Base-by-base conservation (phyloP, 2,888 invertebrate species). In the Ecliptopera silaceata region DNA sequence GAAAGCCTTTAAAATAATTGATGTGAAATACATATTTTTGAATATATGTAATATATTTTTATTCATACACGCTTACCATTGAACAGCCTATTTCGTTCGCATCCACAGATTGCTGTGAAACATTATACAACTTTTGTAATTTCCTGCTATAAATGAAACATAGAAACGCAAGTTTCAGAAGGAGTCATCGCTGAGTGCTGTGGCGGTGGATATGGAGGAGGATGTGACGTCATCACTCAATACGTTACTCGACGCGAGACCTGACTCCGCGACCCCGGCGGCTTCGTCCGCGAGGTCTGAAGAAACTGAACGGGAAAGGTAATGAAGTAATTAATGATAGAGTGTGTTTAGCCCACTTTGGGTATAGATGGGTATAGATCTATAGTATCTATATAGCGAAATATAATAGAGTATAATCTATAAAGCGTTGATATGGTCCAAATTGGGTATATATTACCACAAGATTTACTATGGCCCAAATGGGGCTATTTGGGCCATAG, bases 151-250 rank as follows among this genome's bases (percentile, higher is more conserved):
- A 59, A 59, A 50, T 54, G 54, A 50, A 56, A 61, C 64, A 65
- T 64, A 60, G 64, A 52, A 59, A 26, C 49, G 68, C 72, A 79
- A 82, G 84, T 93, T 94, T 74, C 94, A 96, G 92, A 95, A 95
- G 86, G 95, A 95, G 79, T 94, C 94, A 39, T 94, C 94, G 29
- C 94, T 97, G 85, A 96, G 96, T 75, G 95, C 97, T 62, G 97
- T 97, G 66, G 96, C 96, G 68, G 97, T 97, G 74, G 97, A 98
- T 74, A 95, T 97, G 80, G 98, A 97, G 81, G 98, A 98, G 84
- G 97, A 97, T 83, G 95, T 97, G 77, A 97, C 97, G 77, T 97
- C 97, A 81, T 98, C 98, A 64, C 92, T 98, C 61, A 97, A 98
- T 88, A 97, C 97, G 60, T 91, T 98, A 59, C 91, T 97, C 66